Conservation (phyloP, 2,888 invertebrate genomes). For the Nycteola revayana region DNA sequence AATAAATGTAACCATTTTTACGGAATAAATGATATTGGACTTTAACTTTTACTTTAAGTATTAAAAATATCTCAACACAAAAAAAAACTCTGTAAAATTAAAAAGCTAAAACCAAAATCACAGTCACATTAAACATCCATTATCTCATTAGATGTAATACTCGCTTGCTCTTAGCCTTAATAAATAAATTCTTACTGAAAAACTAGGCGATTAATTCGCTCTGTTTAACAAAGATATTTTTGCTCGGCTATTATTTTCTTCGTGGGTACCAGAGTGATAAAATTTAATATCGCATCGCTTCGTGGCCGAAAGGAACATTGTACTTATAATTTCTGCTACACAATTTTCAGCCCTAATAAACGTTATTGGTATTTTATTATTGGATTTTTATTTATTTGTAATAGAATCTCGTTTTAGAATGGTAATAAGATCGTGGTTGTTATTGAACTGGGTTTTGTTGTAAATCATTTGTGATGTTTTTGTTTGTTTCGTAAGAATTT, state of each 20-base stretch:
- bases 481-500: background rate
- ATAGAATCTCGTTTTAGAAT: slow-evolving; percentile 20
- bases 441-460: slow-evolving; percentile 20
- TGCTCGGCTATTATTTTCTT: slow-evolving; percentile 42
- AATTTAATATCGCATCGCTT: slow-evolving; percentile 67
- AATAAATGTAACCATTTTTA: too few species aligned
- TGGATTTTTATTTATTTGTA: slow-evolving; percentile 23
- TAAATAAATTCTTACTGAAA: slow-evolving; percentile 48
- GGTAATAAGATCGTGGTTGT: slow-evolving; percentile 28
- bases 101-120: background rate
- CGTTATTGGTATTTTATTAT: slow-evolving; percentile 51
- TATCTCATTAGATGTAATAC: slow-evolving; percentile 21
- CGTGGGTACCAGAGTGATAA: slow-evolving; percentile 55
- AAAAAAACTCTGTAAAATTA: too few species aligned
- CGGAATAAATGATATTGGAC: too few species aligned
- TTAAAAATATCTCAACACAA: too few species aligned
- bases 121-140: slow-evolving; percentile 17
- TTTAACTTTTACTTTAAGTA: too few species aligned
- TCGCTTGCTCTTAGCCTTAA: slow-evolving; percentile 8
- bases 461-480: slow-evolving; percentile 15
- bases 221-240: slow-evolving; percentile 66
- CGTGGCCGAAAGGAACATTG: slow-evolving; percentile 35
- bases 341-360: slow-evolving; percentile 43
- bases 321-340: slow-evolving; percentile 48
- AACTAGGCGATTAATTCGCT: slow-evolving; percentile 49